Conservation (phyloP, 2,888 invertebrate genomes). For the Schizaphis graminum region DNA sequence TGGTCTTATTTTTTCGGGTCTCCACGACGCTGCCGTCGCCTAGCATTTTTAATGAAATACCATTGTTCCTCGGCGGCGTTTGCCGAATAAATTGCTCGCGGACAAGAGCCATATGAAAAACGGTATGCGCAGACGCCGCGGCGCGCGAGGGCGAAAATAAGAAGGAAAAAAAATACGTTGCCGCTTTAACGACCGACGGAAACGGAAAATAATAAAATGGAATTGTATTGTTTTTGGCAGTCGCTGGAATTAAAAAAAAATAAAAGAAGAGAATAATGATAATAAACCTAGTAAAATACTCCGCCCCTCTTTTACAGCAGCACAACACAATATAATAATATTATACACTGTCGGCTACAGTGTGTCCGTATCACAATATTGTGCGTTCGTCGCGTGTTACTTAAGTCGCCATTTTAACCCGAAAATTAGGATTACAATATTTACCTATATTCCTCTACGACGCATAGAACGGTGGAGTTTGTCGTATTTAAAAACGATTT, state of each 20-base stretch:
- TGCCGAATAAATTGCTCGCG: conserved; percentile 16
- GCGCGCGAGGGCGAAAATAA: not conserved
- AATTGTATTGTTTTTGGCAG: conserved; percentile 52
- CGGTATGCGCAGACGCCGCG: not conserved
- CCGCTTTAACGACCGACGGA: conserved; percentile 30
- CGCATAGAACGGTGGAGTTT: not conserved
- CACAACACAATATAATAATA: not conserved
- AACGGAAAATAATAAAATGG: conserved; percentile 44
- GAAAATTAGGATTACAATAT: not conserved
- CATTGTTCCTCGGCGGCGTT: conserved; percentile 32
- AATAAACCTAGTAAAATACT: conserved; percentile 23
- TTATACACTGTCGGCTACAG: not conserved
- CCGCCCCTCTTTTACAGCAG: not conserved
- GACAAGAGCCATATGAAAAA: not conserved
- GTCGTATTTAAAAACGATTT: not conserved
- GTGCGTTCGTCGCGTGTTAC: not conserved
- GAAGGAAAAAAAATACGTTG: conserved; percentile 21
- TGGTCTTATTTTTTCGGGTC: conserved; percentile 25
- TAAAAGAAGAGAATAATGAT: conserved; percentile 26
- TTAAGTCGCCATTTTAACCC: not conserved
- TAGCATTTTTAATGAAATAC: conserved; percentile 38
- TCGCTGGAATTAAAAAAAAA: conserved; percentile 42
- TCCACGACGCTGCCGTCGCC: not conserved
- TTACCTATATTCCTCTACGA: not conserved
- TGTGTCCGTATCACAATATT: not conserved